A percentile compares a stretch with the other conserved stretches of the same genome.
These are phyloP conservation scores for Phoebastria nigripes DNA, from an alignment of 2,797 vertebrate species.

Conservation along the genomic window DNA sequence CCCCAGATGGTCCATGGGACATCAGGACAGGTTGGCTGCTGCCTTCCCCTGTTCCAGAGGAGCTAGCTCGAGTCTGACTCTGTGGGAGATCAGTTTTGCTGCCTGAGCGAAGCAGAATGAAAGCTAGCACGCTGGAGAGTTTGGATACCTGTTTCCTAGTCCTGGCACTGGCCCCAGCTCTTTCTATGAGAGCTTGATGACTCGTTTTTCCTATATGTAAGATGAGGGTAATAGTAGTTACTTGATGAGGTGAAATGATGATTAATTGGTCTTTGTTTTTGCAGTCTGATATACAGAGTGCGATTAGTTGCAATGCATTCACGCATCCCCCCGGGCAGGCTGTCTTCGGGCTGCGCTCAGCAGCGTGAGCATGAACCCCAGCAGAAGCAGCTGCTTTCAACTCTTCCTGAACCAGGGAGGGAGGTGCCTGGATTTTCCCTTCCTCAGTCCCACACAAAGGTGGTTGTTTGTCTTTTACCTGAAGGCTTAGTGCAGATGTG, in stretches of 20 bases:
- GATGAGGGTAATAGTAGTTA: background rate
- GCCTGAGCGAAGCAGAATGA: background rate
- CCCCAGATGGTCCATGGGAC: background rate
- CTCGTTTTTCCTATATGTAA: background rate
- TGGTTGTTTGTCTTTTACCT: background rate
- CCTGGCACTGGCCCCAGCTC: background rate
- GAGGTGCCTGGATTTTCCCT: background rate
- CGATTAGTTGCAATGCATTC: background rate
- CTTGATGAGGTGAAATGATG: background rate
- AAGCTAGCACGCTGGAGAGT: background rate
- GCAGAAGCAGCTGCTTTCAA: background rate
- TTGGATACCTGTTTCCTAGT: background rate
- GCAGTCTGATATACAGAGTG: background rate
- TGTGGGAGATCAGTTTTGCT: background rate
- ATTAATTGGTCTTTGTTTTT: conserved; percentile 16
- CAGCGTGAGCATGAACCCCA: background rate
- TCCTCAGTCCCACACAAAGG: background rate
- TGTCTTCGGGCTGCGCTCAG: fast-evolving
- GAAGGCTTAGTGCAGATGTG: background rate
- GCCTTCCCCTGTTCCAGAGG: background rate
- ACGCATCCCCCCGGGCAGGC: no score
- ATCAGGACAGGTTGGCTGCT: background rate
- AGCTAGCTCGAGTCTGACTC: background rate
- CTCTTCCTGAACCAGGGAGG: background rate
- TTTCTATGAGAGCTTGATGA: background rate